Base-by-base conservation (phyloP, 2,888 invertebrate species). In the Corythucha ciliata region DNA sequence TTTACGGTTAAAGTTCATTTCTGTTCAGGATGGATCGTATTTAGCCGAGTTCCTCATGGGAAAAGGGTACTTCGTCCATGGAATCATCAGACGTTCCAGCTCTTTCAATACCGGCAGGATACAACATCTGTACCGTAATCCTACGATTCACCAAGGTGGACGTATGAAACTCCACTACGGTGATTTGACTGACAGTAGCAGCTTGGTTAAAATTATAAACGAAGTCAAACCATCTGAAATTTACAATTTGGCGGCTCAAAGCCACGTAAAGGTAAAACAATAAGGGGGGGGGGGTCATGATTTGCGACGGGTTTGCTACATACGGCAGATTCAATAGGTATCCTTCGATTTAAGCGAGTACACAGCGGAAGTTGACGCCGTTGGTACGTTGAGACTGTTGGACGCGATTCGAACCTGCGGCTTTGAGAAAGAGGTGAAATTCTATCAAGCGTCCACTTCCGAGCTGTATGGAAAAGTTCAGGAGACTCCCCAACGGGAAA, bases 341-440 rank as follows among this genome's bases (percentile, higher is more conserved):
- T 98, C 97, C 0, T 98, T 98, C 67, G 97, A 99, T 66, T 73
- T 98, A 55, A 93, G 94, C 63, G 97, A 99, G 70, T 99, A 99
- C 65, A 98, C 98, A 0, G 94, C 97, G 0, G 94, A 99, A 72
- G 94, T 96, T 1, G 93, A 94, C 69, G 94, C 86, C 0, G 78
- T 94, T n/a, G 94, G 96, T 10, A 92, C 93, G 1, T 72, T 96
- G 21, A 74, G 94, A 59, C 72, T 96, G 26, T 70, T 94, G 45
- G 94, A 96, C 67, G 94, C 96, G 0, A 88, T 96, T 51, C 75
- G 90, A 59, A 89, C 89, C 0, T 91, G 88, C 58, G 84, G 86
- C 0, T 71, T 94, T 55, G 86, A 84, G 61, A 80, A 83, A 48
- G 72, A 77, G 18, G 81, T 90, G 0, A 80, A 77, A 64, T 91